Base-by-base conservation (phyloP, 2,797 vertebrate species). In the Poeciliopsis presidionis region DNA sequence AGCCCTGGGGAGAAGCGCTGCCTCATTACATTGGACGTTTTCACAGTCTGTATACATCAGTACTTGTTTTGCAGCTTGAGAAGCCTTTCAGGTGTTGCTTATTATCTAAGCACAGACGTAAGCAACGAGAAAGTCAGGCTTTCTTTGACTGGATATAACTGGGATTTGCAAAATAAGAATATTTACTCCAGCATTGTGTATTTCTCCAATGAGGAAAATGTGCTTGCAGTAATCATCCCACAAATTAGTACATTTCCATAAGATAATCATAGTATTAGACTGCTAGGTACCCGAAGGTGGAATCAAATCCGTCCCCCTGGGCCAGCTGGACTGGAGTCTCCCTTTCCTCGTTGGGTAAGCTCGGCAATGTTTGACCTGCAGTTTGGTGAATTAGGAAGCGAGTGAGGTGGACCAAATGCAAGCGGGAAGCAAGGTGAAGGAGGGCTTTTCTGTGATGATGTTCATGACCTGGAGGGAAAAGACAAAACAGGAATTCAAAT, bases 401-500 rank as follows among this genome's bases (percentile, higher is more conserved):
- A 4, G 90, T 94, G 83, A 98, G 92, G 33, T 96, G 95, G 80
- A 91, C 73, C 78, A 97, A 93, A 83, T 95, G 96, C 89, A 97
- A 92, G 78, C 93, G 96, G 85, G 94, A 92, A 0, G 96, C 92
- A 39, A 97, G 84, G 59, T 97, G 96, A 8, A 97, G 94, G 71
- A 96, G 94, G 30, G 94, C 95, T 87, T 97, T 96, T 87, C 89
- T 95, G 73, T 84, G 87, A 9, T 90, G 88, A 73, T 72, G 74
- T 5, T 93, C 96, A 93, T 85, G 51, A 86, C 85, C 92, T 92
- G 39, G 14, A 76, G 65, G 82, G 43, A 82, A 39, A 39, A 20
- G 13, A 49, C 36, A 53, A 11, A 9, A 72, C 74, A 75, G 59
- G 8, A 45, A 72, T 2, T 2, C 14, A 41, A 43, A 28, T 47